Evolutionary conservation across 2,888 invertebrate genomes (phyloP).

Genomic region (Terebella lapidaria): DNA sequence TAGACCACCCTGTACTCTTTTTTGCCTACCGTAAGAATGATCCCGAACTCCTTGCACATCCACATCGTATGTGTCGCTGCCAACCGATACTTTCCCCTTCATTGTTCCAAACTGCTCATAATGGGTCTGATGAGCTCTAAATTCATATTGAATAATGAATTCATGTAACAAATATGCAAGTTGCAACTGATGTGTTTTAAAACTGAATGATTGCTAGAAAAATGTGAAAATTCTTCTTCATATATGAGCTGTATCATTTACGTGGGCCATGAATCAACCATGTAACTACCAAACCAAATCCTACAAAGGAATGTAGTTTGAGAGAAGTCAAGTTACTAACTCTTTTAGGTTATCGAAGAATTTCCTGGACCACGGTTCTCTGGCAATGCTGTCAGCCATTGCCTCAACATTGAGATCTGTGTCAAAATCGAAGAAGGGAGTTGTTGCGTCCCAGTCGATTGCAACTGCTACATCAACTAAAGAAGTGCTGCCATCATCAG

Average conservation of each 20-base stretch:
- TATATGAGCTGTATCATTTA: too few relatives aligned
- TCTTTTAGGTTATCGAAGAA: slow-evolving; percentile 64
- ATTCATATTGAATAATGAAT: slow-evolving; percentile 25
- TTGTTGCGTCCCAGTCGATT: slow-evolving; percentile 63
- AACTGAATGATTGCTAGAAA: too few relatives aligned
- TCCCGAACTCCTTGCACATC: slow-evolving; percentile 69
- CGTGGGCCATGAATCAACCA: too few relatives aligned
- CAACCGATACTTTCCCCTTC: slow-evolving; percentile 61
- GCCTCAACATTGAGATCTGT: slow-evolving; percentile 64
- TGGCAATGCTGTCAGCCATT: slow-evolving; percentile 69
- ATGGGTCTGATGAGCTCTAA: slow-evolving; percentile 72
- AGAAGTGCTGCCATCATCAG: not conserved
- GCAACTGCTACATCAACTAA: slow-evolving; percentile 61
- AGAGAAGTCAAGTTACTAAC: too few relatives aligned
- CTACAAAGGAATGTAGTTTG: too few relatives aligned
- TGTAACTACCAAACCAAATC: too few relatives aligned
- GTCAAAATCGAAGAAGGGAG: slow-evolving; percentile 70
- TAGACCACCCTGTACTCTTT: too few relatives aligned
- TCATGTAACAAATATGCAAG: not conserved
- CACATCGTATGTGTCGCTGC: slow-evolving; percentile 55
- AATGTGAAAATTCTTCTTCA: too few relatives aligned
- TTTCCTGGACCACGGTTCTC: slow-evolving; percentile 68
- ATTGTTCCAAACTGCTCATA: slow-evolving; percentile 76
- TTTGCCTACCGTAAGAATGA: slow-evolving; percentile 69
- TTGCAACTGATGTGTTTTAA: too few relatives aligned